A percentile compares a stretch with the other conserved stretches of the same genome.
These are phyloP conservation scores for Phaetusa simplex DNA, from an alignment of 2,113 vertebrate species.

Conservation along the genomic window DNA sequence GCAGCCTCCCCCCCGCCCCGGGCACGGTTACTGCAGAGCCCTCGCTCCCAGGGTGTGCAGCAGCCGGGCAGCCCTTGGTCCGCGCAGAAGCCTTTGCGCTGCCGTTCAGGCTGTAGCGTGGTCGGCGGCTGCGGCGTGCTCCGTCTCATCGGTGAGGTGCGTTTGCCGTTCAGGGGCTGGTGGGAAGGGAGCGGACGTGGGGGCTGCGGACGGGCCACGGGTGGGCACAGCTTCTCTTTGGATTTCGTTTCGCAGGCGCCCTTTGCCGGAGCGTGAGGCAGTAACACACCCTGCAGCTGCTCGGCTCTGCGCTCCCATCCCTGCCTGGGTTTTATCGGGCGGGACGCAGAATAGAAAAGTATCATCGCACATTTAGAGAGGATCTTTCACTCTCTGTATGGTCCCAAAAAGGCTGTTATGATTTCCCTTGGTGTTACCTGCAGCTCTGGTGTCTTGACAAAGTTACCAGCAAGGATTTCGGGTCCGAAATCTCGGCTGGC, in stretches of 20 bases:
- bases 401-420: not conserved
- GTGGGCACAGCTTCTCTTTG: not conserved
- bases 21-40: rapidly evolving
- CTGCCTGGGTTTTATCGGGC: not conserved
- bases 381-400: not conserved
- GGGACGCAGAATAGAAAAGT: not conserved
- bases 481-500: not conserved
- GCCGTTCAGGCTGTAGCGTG: not conserved
- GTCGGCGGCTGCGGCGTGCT: not conserved
- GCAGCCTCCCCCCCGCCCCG: rapidly evolving
- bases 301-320: not conserved
- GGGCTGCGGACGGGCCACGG: rapidly evolving
- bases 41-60: not conserved
- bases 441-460: not conserved
- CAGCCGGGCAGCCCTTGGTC: not conserved
- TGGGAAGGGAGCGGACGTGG: too few species aligned
- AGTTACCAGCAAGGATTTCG: not conserved
- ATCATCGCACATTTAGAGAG: not conserved
- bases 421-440: not conserved
- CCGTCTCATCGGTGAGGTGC: not conserved
- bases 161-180: too few species aligned
- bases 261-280: rapidly evolving
- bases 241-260: not conserved
- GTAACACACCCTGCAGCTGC: not conserved
- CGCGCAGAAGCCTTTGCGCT: rapidly evolving